These are phyloP conservation scores for Monopterus albus DNA, from an alignment of 2,113 vertebrate genomes.

Conservation along the genomic window DNA sequence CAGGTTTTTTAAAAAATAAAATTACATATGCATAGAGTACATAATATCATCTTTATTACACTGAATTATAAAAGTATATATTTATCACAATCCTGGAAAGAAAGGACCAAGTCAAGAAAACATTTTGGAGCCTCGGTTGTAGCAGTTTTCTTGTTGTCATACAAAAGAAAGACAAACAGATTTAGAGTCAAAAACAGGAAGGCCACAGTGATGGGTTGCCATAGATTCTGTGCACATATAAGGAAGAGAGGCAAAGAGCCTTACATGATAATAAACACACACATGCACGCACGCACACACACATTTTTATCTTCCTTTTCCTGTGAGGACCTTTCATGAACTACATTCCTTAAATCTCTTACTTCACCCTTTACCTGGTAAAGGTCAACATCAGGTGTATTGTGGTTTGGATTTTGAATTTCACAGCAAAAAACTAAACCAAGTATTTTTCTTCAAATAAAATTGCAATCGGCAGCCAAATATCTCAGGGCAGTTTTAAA, in stretches of 20 bases:
- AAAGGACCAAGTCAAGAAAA: conserved; percentile 83
- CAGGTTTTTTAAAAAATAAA: conserved; percentile 61
- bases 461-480: conserved; percentile 19
- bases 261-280: conserved; percentile 18
- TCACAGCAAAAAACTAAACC: background rate
- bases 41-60: conserved; percentile 85
- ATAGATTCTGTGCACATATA: conserved; percentile 73
- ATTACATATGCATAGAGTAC: conserved; percentile 68
- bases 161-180: conserved; percentile 59
- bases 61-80: conserved; percentile 83
- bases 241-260: conserved; percentile 66
- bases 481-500: conserved; percentile 5
- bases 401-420: background rate
- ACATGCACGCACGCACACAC: conserved; percentile 34
- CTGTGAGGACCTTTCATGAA: conserved; percentile 34
- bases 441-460: conserved; percentile 4
- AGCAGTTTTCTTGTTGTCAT: conserved; percentile 73
- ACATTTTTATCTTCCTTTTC: conserved; percentile 6
- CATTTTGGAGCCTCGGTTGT: conserved; percentile 71
- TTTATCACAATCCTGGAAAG: conserved; percentile 79
- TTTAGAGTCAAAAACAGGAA: conserved; percentile 77
- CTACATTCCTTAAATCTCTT: conserved; percentile 52
- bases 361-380: conserved; percentile 10
- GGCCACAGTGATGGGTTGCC: conserved; percentile 81
- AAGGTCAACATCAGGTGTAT: conserved; percentile 9